These are phyloP conservation scores for Gymnothorax reevesii DNA, from an alignment of 2,797 vertebrate genomes.

Conservation along the genomic window DNA sequence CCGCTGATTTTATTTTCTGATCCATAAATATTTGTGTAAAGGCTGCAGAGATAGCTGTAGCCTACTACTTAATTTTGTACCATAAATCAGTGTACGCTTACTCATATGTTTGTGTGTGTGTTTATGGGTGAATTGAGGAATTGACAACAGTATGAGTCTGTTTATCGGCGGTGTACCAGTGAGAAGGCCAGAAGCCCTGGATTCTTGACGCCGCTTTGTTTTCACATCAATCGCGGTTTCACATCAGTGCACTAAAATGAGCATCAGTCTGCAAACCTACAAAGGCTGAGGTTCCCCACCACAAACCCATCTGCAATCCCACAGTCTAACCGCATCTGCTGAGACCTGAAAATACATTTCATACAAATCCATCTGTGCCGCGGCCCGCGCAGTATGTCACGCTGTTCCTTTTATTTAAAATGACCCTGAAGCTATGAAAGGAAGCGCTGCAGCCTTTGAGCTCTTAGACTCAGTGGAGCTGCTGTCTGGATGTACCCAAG, in stretches of 20 bases:
- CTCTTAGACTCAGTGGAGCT: not conserved
- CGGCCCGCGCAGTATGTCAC: not conserved
- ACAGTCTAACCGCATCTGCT: not conserved
- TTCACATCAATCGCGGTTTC: not conserved
- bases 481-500: not conserved
- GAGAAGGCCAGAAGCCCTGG: not conserved
- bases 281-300: too few relatives aligned
- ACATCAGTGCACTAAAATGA: not conserved
- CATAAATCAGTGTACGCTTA: slow-evolving; percentile 28
- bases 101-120: not conserved
- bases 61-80: slow-evolving; percentile 11
- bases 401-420: slow-evolving; percentile 2
- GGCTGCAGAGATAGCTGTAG: not conserved
- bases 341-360: not conserved
- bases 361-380: not conserved
- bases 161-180: not conserved
- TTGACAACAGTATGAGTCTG: slow-evolving; percentile 5
- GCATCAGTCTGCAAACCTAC: not conserved
- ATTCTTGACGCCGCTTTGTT: not conserved
- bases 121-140: slow-evolving; percentile 35
- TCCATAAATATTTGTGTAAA: not conserved
- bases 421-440: not conserved
- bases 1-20: not conserved
- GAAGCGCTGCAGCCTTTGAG: not conserved
- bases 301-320: not conserved